A percentile compares a stretch with the other conserved stretches of the same genome.
phyloP scores from a whole-genome alignment of 2,888 invertebrate species.

The Arctia plantaginis region DNA sequence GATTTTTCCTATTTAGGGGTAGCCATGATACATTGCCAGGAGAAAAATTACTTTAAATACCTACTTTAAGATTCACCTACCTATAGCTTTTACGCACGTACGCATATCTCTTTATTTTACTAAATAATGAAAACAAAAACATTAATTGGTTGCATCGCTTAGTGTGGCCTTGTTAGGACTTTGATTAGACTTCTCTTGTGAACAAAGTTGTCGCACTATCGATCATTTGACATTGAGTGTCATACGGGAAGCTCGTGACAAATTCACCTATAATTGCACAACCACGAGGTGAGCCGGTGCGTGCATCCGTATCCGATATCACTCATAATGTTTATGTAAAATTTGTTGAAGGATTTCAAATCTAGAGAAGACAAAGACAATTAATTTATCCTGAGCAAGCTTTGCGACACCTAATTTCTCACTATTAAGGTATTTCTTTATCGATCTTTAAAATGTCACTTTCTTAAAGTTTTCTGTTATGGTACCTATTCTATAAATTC shows the following conservation, averaged over 20 bases:
- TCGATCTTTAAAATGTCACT: background rate
- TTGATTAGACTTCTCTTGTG: background rate
- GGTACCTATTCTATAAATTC: background rate
- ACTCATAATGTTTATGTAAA: conserved; percentile 48
- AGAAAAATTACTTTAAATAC: background rate
- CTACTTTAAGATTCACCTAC: too few species aligned
- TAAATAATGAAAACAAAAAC: background rate
- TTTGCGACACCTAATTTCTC: background rate
- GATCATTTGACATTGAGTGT: conserved; percentile 37
- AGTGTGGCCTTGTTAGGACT: too few species aligned
- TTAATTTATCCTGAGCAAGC: conserved; percentile 10
- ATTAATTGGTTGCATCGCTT: background rate
- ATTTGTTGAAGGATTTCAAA: conserved; percentile 44
- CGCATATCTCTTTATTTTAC: too few species aligned
- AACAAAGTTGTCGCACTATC: conserved; percentile 9
- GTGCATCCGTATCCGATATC: conserved; percentile 54
- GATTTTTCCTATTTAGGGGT: too few species aligned
- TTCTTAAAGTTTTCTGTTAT: background rate
- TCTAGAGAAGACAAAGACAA: conserved; percentile 11
- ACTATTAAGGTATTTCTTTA: background rate
- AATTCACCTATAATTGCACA: conserved; percentile 50
- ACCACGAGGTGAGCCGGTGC: conserved; percentile 41
- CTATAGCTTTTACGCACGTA: too few species aligned
- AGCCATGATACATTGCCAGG: background rate
- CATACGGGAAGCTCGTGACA: conserved; percentile 52